A percentile compares a stretch with the other conserved stretches of the same genome.
These are phyloP conservation scores for Alcedo atthis DNA, from an alignment of 2,797 vertebrate species.

Conservation along the genomic window DNA sequence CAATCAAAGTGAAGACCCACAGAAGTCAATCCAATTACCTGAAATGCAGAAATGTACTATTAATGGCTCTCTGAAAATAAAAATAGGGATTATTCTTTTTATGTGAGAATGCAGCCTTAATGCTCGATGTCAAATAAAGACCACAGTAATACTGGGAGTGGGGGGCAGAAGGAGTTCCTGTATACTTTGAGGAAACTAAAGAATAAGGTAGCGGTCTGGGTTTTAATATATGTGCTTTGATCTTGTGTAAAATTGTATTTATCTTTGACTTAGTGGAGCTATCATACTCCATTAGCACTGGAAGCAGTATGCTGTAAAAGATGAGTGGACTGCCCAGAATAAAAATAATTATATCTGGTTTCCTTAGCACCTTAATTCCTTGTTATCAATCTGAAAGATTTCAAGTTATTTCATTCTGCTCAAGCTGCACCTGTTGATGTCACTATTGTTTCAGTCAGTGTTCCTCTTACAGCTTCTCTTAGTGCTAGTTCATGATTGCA, in stretches of 20 bases:
- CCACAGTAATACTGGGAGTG: neutral
- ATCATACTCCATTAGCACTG: neutral
- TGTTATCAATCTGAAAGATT: neutral
- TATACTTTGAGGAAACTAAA: neutral
- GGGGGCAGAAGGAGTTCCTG: neutral
- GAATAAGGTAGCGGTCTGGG: neutral
- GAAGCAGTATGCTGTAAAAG: neutral
- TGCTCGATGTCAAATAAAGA: neutral
- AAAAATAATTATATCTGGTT: neutral
- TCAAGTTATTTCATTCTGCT: neutral
- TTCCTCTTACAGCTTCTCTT: neutral
- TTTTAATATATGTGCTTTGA: neutral
- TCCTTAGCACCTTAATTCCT: neutral
- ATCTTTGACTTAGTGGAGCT: neutral
- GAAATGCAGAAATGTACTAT: neutral
- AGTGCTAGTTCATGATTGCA: neutral
- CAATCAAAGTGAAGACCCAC: neutral
- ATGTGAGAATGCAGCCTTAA: neutral
- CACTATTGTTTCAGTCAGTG: neutral
- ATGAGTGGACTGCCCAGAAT: neutral
- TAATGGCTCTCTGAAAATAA: neutral
- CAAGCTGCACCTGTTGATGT: neutral
- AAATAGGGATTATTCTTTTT: neutral
- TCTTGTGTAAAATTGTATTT: neutral
- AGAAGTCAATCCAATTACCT: neutral